Evolutionary conservation across 2,888 invertebrate genomes (phyloP), one percentile per base, ranked within the genome.

Genomic region (Crocallis elinguaria): DNA sequence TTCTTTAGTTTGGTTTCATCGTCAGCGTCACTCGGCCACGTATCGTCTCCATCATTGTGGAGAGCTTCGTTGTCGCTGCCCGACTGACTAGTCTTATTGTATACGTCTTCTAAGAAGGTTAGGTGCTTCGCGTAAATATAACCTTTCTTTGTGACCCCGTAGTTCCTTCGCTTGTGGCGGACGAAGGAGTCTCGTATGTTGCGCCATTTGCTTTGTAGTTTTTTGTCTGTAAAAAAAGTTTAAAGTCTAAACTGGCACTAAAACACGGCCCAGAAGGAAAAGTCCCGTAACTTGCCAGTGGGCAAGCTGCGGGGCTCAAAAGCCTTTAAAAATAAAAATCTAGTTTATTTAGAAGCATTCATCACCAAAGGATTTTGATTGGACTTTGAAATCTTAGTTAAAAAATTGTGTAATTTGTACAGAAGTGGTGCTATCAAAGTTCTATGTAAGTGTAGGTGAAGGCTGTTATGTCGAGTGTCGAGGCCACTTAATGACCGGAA

Each of bases 161-260:
- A 73, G 19, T 70, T 72, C 16, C 72, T 66, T 54, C 54, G 41
- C 48, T 77, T 82, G 57, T 80, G 72, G n/a, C 88, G 75, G 14
- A 86, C 88, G 69, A 79, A 88, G 1, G 85, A 81, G 58, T 88
- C 88, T n/a, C 86, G 71, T 36, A 88, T 79, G 67, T 87, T 87
- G n/a, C 88, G 78, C 88, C 88, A 88, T 78, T 87, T 88, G 66
- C 75, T 71, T 51, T 84, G 73, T 2, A 88, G 69, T 66, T 81
- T 87, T 64, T 77, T 82, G 67, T 72, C 87, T 88, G 82, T n/a
- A 74, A 76, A 25, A 32, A 33, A 37, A n/a, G 0, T 6, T 19
- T n/a, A 6, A 11, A n/a, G 8, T 32, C 9, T 32, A 8, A 33
- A 21, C 3, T 11, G 14, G 32, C 7, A 14, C 13, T 2, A 9